These are phyloP conservation scores for Acipenser ruthenus DNA, from an alignment of 2,797 vertebrate species.

Conservation along the genomic window DNA sequence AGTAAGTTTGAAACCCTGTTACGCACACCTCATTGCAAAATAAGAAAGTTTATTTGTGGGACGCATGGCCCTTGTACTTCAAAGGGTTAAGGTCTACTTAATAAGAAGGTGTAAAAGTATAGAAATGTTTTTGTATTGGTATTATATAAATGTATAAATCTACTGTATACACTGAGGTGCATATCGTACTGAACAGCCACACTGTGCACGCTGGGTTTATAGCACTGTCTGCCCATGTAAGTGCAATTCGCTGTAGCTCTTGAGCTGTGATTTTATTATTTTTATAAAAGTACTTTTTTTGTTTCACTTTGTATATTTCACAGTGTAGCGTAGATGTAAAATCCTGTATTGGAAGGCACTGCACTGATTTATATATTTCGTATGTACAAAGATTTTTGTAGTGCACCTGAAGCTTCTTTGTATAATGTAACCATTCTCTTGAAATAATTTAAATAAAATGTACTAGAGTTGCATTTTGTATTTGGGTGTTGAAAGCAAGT, in stretches of 20 bases:
- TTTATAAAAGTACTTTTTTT: conserved; percentile 32
- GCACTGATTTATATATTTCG: conserved; percentile 32
- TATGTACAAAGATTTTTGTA: conserved; percentile 36
- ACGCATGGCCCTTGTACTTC: conserved; percentile 9
- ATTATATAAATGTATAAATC: conserved; percentile 7
- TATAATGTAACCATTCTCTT: conserved; percentile 27
- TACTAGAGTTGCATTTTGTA: neutral
- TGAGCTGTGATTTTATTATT: conserved; percentile 55
- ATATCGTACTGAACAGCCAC: conserved; percentile 9
- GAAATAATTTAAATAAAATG: neutral
- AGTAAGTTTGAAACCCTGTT: too few species aligned
- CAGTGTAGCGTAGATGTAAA: conserved; percentile 25
- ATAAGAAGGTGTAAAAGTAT: neutral
- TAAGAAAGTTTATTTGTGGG: too few species aligned
- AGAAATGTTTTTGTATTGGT: neutral
- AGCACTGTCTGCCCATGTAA: conserved; percentile 41
- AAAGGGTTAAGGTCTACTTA: neutral
- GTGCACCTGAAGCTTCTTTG: conserved; percentile 28
- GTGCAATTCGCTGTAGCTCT: conserved; percentile 41
- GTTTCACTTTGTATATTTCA: conserved; percentile 31
- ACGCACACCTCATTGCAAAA: too few species aligned
- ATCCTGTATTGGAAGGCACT: conserved; percentile 30
- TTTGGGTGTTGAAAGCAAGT: neutral
- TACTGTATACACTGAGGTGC: neutral
- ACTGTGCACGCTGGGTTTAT: neutral